Evolutionary conservation across 2,113 vertebrate species (phyloP), one percentile per base, ranked within the genome.

Genomic region (Grallaria varia): DNA sequence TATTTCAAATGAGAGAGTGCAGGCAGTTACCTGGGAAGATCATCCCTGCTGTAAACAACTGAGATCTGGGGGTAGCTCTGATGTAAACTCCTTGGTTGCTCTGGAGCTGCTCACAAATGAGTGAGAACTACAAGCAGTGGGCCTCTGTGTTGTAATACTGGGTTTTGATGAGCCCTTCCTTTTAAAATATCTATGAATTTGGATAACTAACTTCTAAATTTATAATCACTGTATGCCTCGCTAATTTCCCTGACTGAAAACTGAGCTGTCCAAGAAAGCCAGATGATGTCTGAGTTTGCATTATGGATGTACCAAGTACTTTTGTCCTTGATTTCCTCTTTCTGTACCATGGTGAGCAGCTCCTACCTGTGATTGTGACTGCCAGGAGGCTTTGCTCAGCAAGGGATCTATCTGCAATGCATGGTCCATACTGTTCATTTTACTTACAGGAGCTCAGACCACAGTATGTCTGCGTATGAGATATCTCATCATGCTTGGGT

Each of bases 11-110:
- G 74, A 93, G 90, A 90, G 91, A 87, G 66, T 33, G 77, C 74
- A 94, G 44, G 40, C 50, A 93, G 91, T 94, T 96, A 97, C 96
- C 96, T 97, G 96, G 89, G 73, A 96, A 81, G 95, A 92, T 90
- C 83, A 78, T 88, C 49, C 88, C 18, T 91, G 84, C 45, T 89
- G 45, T 64, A 94, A 90, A 81, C 62, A 90, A 23, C 76, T 31
- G 83, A 91, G 63, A 72, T 68, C 68, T 90, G 11, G 24, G 66
- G 28, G n/a, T 66, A 79, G 22, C 52, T 90, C 49, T 72, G 64
- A 47, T 71, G 4, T 66, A 71, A 94, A 37, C 67, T 71, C 73
- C 88, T 91, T 74, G 28, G 91, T 95, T 96, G 89, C 88, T 96
- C 92, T 96, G 96, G 78, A 95, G 52, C 77, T 74, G 78, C 63